Percentiles rank a stretch among this genome's conserved stretches.
These are phyloP conservation scores for Oncorhynchus gorbuscha DNA, from an alignment of 2,113 vertebrate species.

Conservation along the genomic window DNA sequence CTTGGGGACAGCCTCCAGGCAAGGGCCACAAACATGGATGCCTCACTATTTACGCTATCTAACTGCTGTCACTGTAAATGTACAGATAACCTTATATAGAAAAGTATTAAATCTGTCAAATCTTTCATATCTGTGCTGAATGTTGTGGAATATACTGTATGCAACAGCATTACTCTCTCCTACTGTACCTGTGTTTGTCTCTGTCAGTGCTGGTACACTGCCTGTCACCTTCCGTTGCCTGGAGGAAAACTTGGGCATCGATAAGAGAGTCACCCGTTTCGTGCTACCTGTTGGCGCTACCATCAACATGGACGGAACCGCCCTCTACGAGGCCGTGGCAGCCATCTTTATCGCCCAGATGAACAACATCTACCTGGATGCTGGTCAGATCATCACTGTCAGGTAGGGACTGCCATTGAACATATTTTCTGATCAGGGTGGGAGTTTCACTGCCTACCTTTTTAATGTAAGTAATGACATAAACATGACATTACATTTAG, in stretches of 20 bases:
- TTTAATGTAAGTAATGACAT: no score
- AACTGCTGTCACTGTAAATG: background rate
- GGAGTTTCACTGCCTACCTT: no score
- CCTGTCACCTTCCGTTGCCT: conserved; percentile 98
- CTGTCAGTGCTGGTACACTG: conserved; percentile 90
- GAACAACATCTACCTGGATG: conserved; percentile 91
- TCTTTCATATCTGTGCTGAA: no score
- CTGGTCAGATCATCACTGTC: conserved; percentile 97
- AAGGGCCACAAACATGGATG: conserved; percentile 15
- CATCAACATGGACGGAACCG: conserved; percentile 99
- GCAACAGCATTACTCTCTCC: no score
- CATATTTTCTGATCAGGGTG: background rate
- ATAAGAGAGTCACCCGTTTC: conserved; percentile 96
- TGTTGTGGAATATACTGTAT: no score
- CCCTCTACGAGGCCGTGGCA: conserved; percentile 96
- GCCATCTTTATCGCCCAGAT: conserved; percentile 99
- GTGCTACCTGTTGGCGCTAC: conserved; percentile 97
- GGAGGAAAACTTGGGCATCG: conserved; percentile 96
- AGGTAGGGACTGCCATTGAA: conserved; percentile 75
- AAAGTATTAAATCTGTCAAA: no score
- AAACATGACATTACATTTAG: no score
- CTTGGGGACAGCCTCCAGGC: conserved; percentile 97
- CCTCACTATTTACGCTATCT: background rate
- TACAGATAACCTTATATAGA: no score
- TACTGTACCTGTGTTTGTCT: background rate